Percentiles rank a stretch among this genome's conserved stretches.
Conservation (phyloP, 2,113 vertebrate genomes). For the Perca schrenkii region DNA sequence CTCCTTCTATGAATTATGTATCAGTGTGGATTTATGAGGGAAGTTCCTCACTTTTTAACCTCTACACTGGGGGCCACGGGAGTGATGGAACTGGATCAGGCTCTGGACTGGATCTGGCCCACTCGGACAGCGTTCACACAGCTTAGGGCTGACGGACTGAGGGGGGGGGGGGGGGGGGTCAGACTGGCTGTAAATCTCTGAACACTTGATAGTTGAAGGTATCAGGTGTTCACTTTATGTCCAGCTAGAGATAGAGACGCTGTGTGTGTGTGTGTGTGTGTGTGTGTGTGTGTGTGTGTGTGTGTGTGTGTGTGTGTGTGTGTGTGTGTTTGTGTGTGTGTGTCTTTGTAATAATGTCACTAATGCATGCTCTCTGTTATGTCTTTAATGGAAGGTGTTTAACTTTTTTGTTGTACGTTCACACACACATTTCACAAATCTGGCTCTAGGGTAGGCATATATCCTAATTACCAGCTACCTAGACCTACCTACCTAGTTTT, state of each 20-base stretch:
- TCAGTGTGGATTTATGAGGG: constrained; percentile 39
- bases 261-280: neutral
- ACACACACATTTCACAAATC: neutral
- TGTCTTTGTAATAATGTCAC: neutral
- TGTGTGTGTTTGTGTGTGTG: no score
- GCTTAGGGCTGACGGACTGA: constrained; percentile 2
- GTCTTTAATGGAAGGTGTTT: neutral
- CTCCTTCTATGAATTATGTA: constrained; percentile 1
- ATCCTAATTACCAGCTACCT: neutral
- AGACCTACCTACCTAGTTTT: neutral
- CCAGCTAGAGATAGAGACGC: neutral
- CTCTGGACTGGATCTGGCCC: constrained; percentile 42
- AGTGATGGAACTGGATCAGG: constrained; percentile 13
- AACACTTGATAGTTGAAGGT: neutral
- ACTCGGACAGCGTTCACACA: constrained; percentile 12
- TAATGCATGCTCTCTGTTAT: no score
- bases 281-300: no score
- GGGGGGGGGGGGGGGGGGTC: neutral
- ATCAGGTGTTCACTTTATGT: neutral
- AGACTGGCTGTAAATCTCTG: constrained; percentile 13
- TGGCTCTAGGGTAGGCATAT: neutral
- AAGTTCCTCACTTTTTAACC: constrained; percentile 39
- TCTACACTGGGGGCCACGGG: constrained; percentile 2
- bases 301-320: neutral
- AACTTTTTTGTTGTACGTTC: no score